Percentiles rank a stretch among this genome's conserved stretches.
These are phyloP conservation scores for Microtus ochrogaster DNA, from an alignment of 2,113 vertebrate species.

Conservation along the genomic window DNA sequence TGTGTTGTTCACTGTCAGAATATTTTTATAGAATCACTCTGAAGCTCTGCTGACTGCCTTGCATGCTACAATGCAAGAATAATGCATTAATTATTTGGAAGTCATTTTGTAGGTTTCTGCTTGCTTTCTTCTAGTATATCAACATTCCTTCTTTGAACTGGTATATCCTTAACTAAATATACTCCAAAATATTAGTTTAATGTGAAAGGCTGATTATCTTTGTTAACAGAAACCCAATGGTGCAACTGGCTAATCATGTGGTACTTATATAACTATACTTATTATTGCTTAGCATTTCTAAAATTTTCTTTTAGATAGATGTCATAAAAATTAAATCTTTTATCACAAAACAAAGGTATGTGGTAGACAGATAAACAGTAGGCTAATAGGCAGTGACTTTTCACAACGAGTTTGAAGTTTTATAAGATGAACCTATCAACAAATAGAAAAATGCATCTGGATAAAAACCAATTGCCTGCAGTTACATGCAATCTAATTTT, in stretches of 20 bases:
- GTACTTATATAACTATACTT: not conserved
- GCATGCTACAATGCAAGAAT: not conserved
- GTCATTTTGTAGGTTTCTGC: not conserved
- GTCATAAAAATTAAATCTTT: slow-evolving; percentile 83
- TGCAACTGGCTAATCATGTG: not conserved
- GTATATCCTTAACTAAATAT: not conserved
- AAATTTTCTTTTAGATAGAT: slow-evolving; percentile 76
- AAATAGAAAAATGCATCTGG: slow-evolving; percentile 79
- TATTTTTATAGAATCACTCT: not conserved
- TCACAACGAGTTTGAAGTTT: slow-evolving; percentile 79
- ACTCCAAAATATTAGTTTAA: slow-evolving; percentile 39
- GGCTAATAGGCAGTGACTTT: slow-evolving; percentile 83
- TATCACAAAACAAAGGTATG: slow-evolving; percentile 77
- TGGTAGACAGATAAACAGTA: slow-evolving; percentile 82
- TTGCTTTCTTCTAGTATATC: not conserved
- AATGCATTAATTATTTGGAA: not conserved
- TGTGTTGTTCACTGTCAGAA: not conserved
- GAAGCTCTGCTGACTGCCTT: not conserved
- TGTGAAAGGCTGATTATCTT: not conserved
- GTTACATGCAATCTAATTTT: slow-evolving; percentile 80
- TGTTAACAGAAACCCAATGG: not conserved
- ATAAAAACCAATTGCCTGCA: slow-evolving; percentile 73
- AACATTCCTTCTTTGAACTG: not conserved
- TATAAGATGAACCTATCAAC: slow-evolving; percentile 78
- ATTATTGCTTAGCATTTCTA: slow-evolving; percentile 53